phyloP scores from a whole-genome alignment of 1,140 invertebrate species.

The Thereuonema tuberculata region DNA sequence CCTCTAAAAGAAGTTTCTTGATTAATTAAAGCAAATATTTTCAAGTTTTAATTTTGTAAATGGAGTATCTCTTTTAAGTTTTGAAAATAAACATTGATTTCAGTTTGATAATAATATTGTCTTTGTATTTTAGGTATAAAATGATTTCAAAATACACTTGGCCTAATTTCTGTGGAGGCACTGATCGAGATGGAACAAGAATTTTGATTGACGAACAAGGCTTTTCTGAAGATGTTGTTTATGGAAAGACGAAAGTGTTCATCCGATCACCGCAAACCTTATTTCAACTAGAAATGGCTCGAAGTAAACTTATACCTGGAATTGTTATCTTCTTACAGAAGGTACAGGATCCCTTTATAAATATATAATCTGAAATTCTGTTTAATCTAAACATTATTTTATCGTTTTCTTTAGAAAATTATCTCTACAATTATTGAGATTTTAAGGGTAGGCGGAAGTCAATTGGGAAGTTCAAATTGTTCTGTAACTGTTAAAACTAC shows the following conservation, averaged over 20 bases:
- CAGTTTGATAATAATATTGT: no score
- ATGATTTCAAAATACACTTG: constrained; percentile 88
- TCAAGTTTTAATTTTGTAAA: no score
- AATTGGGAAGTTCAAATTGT: no score
- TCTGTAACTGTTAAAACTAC: background rate
- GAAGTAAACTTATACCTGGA: constrained; percentile 65
- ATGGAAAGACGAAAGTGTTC: constrained; percentile 89
- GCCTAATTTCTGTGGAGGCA: constrained; percentile 73
- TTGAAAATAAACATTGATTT: no score
- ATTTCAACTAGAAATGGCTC: constrained; percentile 69
- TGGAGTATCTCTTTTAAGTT: no score
- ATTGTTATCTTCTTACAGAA: constrained; percentile 89
- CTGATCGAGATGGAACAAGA: constrained; percentile 63
- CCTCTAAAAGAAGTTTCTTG: no score
- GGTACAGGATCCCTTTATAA: constrained; percentile 23
- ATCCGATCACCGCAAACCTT: constrained; percentile 79
- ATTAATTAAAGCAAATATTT: no score
- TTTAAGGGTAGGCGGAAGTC: no score
- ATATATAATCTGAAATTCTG: background rate
- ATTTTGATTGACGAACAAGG: constrained; percentile 66
- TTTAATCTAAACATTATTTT: no score
- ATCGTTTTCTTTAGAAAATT: no score
- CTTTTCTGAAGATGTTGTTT: constrained; percentile 72
- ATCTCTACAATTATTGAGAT: no score
- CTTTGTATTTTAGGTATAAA: constrained; percentile 80